Percentiles rank a stretch among this genome's conserved stretches.
These are phyloP conservation scores for Ostrea edulis DNA, from an alignment of 1,140 invertebrate species.

Conservation along the genomic window DNA sequence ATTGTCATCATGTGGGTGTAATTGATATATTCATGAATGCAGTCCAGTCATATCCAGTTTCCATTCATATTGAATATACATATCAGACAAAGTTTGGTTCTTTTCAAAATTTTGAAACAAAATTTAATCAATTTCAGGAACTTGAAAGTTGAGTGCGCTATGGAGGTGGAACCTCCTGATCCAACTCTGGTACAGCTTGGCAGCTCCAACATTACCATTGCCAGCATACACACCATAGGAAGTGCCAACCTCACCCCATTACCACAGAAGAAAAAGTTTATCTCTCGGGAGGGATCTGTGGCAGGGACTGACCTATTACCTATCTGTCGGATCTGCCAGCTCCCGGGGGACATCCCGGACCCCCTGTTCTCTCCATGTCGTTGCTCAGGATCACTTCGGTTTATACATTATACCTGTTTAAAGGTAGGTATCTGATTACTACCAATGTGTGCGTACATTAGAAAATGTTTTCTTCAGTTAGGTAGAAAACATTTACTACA, in stretches of 20 bases:
- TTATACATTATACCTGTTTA: constrained; percentile 81
- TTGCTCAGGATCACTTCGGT: constrained; percentile 82
- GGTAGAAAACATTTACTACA: too few relatives aligned
- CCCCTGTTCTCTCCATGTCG: constrained; percentile 82
- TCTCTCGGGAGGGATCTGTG: constrained; percentile 65
- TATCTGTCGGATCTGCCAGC: constrained; percentile 81
- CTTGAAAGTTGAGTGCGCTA: neutral
- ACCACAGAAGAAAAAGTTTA: constrained; percentile 63
- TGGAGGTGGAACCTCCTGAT: constrained; percentile 28
- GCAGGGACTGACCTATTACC: constrained; percentile 76
- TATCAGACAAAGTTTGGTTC: too few relatives aligned
- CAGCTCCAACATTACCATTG: constrained; percentile 52
- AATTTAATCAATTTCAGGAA: neutral
- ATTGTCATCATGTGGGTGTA: too few relatives aligned
- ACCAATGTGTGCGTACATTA: neutral
- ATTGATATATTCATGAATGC: too few relatives aligned
- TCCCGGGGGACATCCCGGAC: constrained; percentile 79
- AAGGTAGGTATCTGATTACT: constrained; percentile 80
- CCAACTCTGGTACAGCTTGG: constrained; percentile 42
- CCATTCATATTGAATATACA: too few relatives aligned
- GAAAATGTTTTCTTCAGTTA: too few relatives aligned
- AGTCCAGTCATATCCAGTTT: too few relatives aligned
- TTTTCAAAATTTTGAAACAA: neutral
- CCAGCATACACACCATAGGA: constrained; percentile 55
- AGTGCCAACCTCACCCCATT: constrained; percentile 65